These are phyloP conservation scores for Halisarca cf. caerulea DNA, from an alignment of 37 sponge, comb jelly and placozoan genomes.

Conservation along the genomic window DNA sequence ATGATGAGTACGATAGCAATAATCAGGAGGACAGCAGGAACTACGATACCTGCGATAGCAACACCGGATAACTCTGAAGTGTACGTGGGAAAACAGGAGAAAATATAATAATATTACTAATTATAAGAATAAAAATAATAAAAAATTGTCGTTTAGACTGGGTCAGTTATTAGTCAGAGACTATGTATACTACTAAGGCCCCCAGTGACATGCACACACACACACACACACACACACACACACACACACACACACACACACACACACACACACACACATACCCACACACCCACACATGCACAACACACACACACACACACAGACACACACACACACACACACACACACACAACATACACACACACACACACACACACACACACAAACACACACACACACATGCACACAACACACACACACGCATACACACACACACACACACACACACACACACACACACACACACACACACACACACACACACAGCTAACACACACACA, in stretches of 20 bases:
- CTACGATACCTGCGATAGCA: neutral
- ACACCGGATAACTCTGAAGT: neutral
- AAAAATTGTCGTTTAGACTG: too few relatives aligned
- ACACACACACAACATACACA: too few relatives aligned
- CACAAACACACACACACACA: too few relatives aligned
- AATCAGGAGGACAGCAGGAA: neutral
- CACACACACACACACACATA: constrained; percentile 14
- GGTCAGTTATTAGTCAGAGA: too few relatives aligned
- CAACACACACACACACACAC: too few relatives aligned
- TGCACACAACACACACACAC: constrained; percentile 19
- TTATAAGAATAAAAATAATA: too few relatives aligned
- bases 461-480: constrained; percentile 25
- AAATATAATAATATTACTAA: too few relatives aligned
- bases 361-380: too few relatives aligned
- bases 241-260: constrained; percentile 26
- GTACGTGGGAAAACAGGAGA: too few relatives aligned
- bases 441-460: constrained; percentile 25
- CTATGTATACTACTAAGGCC: too few relatives aligned
- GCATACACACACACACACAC: constrained; percentile 15
- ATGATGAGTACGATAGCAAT: neutral
- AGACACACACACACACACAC: too few relatives aligned
- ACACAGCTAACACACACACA: constrained; percentile 24
- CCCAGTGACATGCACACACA: too few relatives aligned
- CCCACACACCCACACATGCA: constrained; percentile 8
- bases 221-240: neutral